phyloP scores from a whole-genome alignment of 2,888 invertebrate genomes.

The Watsonalla binaria region DNA sequence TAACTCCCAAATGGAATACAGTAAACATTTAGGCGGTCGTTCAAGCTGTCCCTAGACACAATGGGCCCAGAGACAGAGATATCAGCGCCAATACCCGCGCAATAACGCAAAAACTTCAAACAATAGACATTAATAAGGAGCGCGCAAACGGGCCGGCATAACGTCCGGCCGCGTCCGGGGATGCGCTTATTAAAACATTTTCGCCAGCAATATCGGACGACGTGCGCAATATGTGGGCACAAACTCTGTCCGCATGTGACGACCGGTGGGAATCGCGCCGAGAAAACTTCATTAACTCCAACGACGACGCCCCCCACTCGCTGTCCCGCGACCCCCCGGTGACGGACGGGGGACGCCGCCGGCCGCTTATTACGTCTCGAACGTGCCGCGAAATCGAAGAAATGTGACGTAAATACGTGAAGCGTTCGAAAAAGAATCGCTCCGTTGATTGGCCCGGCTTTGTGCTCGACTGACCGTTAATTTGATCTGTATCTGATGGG shows the following conservation, averaged over 20 bases:
- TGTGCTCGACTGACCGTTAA: slow-evolving; percentile 73
- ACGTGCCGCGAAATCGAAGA: slow-evolving; percentile 78
- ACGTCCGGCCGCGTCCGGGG: slow-evolving; percentile 50
- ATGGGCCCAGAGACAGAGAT: slow-evolving; percentile 1
- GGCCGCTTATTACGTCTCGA: slow-evolving; percentile 75
- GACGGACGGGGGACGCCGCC: slow-evolving; percentile 63
- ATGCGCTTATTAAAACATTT: slow-evolving; percentile 79
- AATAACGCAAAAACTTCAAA: slow-evolving; percentile 73
- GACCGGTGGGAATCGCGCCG: slow-evolving; percentile 78
- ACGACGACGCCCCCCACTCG: slow-evolving; percentile 52
- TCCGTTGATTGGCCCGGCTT: slow-evolving; percentile 67
- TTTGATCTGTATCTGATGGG: slow-evolving; percentile 66
- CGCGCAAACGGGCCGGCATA: slow-evolving; percentile 50
- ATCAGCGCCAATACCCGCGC: slow-evolving; percentile 49
- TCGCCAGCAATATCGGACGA: slow-evolving; percentile 69
- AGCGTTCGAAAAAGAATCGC: slow-evolving; percentile 64
- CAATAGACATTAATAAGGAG: slow-evolving; percentile 76
- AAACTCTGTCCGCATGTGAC: slow-evolving; percentile 74
- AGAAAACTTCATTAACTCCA: slow-evolving; percentile 79
- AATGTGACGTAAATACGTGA: slow-evolving; percentile 75
- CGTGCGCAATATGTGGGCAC: slow-evolving; percentile 75
- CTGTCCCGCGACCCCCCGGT: slow-evolving; percentile 25
- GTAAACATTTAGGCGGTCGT: background rate
- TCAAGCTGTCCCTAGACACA: background rate
- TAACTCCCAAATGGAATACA: background rate